Base-by-base conservation (phyloP, 2,888 invertebrate species). In the Schizaphis graminum region DNA sequence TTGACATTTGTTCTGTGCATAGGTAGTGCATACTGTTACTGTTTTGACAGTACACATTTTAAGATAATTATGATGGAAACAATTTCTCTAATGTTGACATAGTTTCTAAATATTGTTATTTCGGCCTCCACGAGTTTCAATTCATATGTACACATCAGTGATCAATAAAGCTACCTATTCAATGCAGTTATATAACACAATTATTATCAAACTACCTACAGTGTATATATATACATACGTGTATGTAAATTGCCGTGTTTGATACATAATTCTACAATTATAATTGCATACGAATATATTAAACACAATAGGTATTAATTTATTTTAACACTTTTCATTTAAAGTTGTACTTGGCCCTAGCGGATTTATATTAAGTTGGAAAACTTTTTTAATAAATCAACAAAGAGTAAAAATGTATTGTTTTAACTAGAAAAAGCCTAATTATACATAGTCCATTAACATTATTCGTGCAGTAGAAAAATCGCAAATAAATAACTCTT, bases 81-180 rank as follows among this genome's bases (percentile, higher is more conserved):
- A 77, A 77, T 77, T 77, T 35, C 21, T 77, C 77, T 77, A 41
- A 77, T 77, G 77, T 77, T 77, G 77, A 35, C 77, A 77, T 77
- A 77, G 77, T 77, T 77, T 77, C 77, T 77, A 41, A 77, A 77
- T 77, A 77, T 77, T 77, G 77, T 77, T 77, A 77, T 77, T 77
- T 77, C 21, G 35, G 7, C 35, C 35, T 77, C 77, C 21, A 21
- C 21, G 77, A 77, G 77, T 77, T 35, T 8, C 77, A 35, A 77
- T 77, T 77, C 77, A 77, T 41, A 35, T 77, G 21, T 8, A 24
- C 35, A 16, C 67, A 21, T 41, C 77, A 21, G 77, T 24, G 77
- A 77, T 77, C 77, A 77, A 77, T 77, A 77, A 77, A 35, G 77
- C 21, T 77, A 77, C 77, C 77, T 77, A 77, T 77, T 77, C 77